Base-by-base conservation (phyloP, 2,888 invertebrate species). In the Agrilus biguttatus region DNA sequence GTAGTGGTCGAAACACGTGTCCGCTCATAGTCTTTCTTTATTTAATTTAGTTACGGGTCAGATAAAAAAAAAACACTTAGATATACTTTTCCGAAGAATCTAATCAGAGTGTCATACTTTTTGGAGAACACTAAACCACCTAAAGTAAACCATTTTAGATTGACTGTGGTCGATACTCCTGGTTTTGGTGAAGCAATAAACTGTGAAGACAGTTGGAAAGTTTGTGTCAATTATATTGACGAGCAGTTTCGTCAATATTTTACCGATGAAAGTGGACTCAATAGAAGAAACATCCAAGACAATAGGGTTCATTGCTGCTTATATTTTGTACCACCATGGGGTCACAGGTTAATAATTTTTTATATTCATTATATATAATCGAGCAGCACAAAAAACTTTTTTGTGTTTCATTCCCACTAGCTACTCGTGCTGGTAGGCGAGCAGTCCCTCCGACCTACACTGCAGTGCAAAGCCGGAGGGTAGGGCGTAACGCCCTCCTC, bases 121-220 rank as follows among this genome's bases (percentile, higher is more conserved):
- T 36, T 36, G 10, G 19, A 36, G 4, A 3, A 13, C 13, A 36
- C 14, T 8, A 17, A 36, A 10, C 10, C 12, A 13, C 36, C n/a
- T n/a, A n/a, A n/a, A n/a, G n/a, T n/a, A 36, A 17, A 14, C 36
- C 7, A 40, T 52, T 54, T 42, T 43, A 62, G 66, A 47, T 69
- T 95, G 46, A 93, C 92, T 1, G 85, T 93, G 48, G 91, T 93
- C 8, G 93, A 95, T 61, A 95, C 93, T 1, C 95, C 93, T n/a
- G 87, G 93, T 1, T 95, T 90, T 59, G 93, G 92, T 10, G 93
- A 95, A 65, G 83, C 90, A 10, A 78, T 95, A 40, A 91, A 92
- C 63, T 88, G 89, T 58, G 90, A 91, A 57, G 90, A 93, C 59
- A 92, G 92, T 50, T 93, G 91, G 88, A 78, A 86, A 50, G 83